Evolutionary conservation across 1,140 invertebrate genomes (phyloP).

Genomic region (Ptiloglossa arizonensis): DNA sequence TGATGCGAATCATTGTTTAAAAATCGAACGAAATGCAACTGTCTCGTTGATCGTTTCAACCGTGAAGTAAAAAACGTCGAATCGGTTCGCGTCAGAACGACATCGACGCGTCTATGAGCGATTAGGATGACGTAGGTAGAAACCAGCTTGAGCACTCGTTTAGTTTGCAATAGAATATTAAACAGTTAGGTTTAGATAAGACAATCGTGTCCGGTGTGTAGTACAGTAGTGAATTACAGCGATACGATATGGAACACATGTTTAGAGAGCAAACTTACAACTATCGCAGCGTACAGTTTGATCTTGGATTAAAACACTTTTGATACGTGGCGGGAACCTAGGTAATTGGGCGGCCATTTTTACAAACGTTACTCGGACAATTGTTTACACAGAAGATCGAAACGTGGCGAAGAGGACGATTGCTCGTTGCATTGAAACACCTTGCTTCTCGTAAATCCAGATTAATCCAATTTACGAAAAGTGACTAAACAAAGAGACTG

Average conservation of each 20-base stretch:
- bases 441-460: neutral
- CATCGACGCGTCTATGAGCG: neutral
- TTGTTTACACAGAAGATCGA: no score
- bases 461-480: neutral
- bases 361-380: no score
- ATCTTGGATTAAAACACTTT: neutral
- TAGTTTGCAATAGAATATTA: neutral
- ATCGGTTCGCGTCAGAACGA: neutral
- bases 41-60: neutral
- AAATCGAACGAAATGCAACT: neutral
- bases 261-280: neutral
- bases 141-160: neutral
- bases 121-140: slow-evolving; percentile 10
- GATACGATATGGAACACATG: neutral
- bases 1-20: neutral
- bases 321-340: no score
- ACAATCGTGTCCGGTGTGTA: neutral
- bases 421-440: neutral
- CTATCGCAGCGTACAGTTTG: neutral
- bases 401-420: neutral
- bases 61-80: no score
- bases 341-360: no score
- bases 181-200: neutral
- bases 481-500: neutral
- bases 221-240: neutral